A percentile compares a stretch with the other conserved stretches of the same genome.
Conservation (phyloP, 2,113 vertebrate genomes). For the Agelaius tricolor region DNA sequence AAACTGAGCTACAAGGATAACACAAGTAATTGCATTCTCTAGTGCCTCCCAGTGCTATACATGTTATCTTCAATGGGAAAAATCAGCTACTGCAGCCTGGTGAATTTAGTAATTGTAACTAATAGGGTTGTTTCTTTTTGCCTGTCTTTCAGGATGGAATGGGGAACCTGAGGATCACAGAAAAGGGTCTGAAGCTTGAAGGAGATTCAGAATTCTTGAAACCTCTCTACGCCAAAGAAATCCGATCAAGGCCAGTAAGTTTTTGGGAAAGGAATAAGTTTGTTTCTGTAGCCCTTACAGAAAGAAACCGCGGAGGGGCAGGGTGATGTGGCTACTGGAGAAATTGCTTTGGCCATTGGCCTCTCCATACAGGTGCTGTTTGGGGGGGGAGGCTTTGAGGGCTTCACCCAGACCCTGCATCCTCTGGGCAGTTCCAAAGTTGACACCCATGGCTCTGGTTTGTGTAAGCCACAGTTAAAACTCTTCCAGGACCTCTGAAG, state of each 20-base stretch:
- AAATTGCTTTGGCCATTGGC: not conserved
- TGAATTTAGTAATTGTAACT: conserved; percentile 56
- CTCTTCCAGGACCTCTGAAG: not conserved
- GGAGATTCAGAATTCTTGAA: conserved; percentile 98
- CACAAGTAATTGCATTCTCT: conserved; percentile 45
- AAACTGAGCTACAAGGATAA: conserved; percentile 28
- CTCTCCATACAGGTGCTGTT: not conserved
- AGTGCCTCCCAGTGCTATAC: conserved; percentile 39
- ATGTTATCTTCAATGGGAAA: not conserved
- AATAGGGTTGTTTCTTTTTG: conserved; percentile 39
- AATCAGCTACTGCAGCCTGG: not conserved
- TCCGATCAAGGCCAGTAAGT: conserved; percentile 96
- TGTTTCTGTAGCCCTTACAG: not conserved
- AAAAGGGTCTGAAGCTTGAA: conserved; percentile 95
- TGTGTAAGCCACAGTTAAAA: not conserved
- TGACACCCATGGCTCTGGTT: not conserved
- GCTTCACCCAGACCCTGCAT: accelerated
- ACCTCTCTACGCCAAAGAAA: conserved; percentile 99
- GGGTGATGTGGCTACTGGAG: not conserved
- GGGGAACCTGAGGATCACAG: conserved; percentile 97
- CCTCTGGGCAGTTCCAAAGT: not conserved
- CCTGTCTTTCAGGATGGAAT: conserved; percentile 90
- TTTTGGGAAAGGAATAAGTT: not conserved
- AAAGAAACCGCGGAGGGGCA: not conserved
- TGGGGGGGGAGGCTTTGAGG: not conserved